Conservation (phyloP, 2,113 vertebrate genomes). For the Ameiurus melas region DNA sequence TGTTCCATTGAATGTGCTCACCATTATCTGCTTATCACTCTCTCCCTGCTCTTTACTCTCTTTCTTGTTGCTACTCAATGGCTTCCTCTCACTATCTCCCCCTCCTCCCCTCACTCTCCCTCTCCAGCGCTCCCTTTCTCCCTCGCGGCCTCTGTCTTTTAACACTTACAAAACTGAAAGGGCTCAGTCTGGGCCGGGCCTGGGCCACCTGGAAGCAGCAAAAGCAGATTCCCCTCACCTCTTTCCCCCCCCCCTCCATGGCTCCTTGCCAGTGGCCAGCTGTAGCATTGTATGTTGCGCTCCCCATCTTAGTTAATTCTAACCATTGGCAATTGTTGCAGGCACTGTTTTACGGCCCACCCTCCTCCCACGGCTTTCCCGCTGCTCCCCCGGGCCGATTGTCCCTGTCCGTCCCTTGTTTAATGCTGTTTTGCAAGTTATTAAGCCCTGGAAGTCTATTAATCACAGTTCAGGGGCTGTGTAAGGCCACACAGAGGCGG, state of each 20-base stretch:
- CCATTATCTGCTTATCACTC: constrained; percentile 86
- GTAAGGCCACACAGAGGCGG: constrained; percentile 87
- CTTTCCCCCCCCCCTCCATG: constrained; percentile 64
- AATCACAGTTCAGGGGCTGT: constrained; percentile 86
- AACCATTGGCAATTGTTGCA: constrained; percentile 79
- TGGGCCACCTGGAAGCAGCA: constrained; percentile 86
- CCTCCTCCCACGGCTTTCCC: constrained; percentile 70
- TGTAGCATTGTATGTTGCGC: constrained; percentile 82
- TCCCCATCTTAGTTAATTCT: constrained; percentile 81
- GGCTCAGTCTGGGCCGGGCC: constrained; percentile 74
- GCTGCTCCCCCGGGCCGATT: constrained; percentile 77
- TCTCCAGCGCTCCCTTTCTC: constrained; percentile 63
- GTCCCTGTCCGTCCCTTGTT: constrained; percentile 83
- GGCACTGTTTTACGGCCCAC: constrained; percentile 79
- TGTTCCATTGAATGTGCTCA: constrained; percentile 79
- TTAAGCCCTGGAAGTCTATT: constrained; percentile 89
- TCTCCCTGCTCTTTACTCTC: constrained; percentile 87
- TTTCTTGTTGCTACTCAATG: constrained; percentile 81
- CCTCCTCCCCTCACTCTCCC: constrained; percentile 66
- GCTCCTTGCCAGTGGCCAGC: constrained; percentile 85
- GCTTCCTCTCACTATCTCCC: constrained; percentile 70
- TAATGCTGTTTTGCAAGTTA: constrained; percentile 92
- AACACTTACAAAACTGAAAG: constrained; percentile 88
- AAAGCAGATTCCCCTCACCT: constrained; percentile 74
- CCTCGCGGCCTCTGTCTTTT: constrained; percentile 75